A percentile compares a stretch with the other conserved stretches of the same genome.
These are phyloP conservation scores for Agrilus mali DNA, from an alignment of 2,888 invertebrate species.

Conservation along the genomic window DNA sequence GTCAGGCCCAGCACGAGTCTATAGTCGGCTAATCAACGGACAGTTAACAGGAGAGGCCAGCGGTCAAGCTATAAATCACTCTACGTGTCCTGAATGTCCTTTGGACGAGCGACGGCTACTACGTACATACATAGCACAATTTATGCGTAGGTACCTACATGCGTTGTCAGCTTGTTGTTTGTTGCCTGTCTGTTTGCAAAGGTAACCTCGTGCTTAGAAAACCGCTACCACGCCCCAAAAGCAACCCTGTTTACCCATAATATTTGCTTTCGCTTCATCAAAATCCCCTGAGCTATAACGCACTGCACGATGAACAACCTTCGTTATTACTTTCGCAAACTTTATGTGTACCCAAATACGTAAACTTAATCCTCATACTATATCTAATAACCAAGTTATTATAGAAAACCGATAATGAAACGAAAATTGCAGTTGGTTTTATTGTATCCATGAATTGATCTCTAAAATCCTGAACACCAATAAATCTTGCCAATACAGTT, in stretches of 20 bases:
- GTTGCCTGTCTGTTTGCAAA: background rate
- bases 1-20: conserved; percentile 23
- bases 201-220: background rate
- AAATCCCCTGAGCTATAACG: conserved; percentile 10
- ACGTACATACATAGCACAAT: too few species aligned
- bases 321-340: too few species aligned
- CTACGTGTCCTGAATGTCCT: background rate
- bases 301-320: background rate
- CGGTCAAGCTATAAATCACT: conserved; percentile 22
- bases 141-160: too few species aligned
- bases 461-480: too few species aligned
- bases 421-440: too few species aligned
- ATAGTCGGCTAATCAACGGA: conserved; percentile 22
- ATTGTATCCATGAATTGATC: too few species aligned
- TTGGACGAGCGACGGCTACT: background rate
- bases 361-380: too few species aligned
- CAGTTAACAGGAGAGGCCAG: conserved; percentile 18
- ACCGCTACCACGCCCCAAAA: conserved; percentile 23
- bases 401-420: too few species aligned
- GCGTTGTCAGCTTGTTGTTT: background rate
- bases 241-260: conserved; percentile 33
- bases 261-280: conserved; percentile 30
- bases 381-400: too few species aligned
- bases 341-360: too few species aligned
- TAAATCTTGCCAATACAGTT: too few species aligned